These are phyloP conservation scores for Clarias macrocephalus DNA, from an alignment of 2,113 vertebrate species.

Conservation along the genomic window DNA sequence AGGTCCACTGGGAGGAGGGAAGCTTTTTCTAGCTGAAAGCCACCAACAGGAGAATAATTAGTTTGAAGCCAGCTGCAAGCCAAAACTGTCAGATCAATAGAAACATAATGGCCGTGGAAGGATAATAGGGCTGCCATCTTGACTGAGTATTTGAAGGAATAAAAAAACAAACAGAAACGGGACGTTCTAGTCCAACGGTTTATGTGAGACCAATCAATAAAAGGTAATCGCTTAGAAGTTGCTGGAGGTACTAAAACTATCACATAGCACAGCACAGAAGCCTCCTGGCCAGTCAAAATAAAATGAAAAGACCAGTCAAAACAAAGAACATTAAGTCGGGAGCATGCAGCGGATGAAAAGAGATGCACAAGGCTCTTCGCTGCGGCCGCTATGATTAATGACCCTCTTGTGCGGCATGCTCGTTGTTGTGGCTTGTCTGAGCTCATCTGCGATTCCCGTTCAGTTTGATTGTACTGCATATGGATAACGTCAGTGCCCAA, in stretches of 20 bases:
- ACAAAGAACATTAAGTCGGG: neutral
- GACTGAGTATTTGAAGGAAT: conserved; percentile 29
- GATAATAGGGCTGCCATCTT: conserved; percentile 32
- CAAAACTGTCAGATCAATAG: conserved; percentile 25
- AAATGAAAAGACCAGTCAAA: conserved; percentile 7
- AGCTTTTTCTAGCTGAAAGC: conserved; percentile 3
- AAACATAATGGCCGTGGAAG: conserved; percentile 24
- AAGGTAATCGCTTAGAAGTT: conserved; percentile 14
- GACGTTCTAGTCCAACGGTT: neutral
- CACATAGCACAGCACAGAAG: conserved; percentile 1
- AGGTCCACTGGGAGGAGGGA: neutral
- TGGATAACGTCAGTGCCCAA: neutral
- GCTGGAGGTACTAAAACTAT: conserved; percentile 29
- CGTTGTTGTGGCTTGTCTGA: neutral
- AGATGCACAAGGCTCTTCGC: neutral
- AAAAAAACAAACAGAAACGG: neutral
- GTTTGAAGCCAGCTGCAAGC: conserved; percentile 19
- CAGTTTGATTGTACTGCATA: neutral
- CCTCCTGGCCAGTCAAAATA: neutral
- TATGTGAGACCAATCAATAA: conserved; percentile 23
- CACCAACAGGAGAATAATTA: conserved; percentile 24
- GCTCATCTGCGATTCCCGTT: neutral
- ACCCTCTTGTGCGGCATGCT: neutral
- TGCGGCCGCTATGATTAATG: neutral
- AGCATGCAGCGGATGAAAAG: neutral